These are phyloP conservation scores for Sclerurus mexicanus DNA, from an alignment of 2,113 vertebrate species.

Conservation along the genomic window DNA sequence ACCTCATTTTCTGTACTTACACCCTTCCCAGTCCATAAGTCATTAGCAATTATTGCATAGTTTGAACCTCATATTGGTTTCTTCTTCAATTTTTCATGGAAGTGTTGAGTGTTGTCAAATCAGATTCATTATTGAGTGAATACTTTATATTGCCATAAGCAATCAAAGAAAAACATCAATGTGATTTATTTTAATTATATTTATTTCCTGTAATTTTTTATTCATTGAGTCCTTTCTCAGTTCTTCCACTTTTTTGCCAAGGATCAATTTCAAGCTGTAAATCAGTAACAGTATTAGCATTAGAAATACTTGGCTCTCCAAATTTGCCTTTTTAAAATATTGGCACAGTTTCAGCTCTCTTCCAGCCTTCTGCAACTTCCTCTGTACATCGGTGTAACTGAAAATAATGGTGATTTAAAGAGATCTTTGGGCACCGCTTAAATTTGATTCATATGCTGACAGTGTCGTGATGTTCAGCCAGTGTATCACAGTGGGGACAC, in stretches of 20 bases:
- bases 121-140: not conserved
- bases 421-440: not conserved
- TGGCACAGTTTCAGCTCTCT: not conserved
- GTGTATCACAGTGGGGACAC: not conserved
- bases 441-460: accelerated
- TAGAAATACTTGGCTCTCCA: not conserved
- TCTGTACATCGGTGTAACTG: not conserved
- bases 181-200: slow-evolving; percentile 44
- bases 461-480: not conserved
- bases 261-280: slow-evolving; percentile 39
- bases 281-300: not conserved
- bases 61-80: slow-evolving; percentile 19
- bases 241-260: slow-evolving; percentile 6
- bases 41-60: not conserved
- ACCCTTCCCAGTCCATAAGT: not conserved
- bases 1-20: not conserved
- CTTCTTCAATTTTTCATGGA: slow-evolving; percentile 4
- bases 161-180: slow-evolving; percentile 17
- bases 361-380: not conserved
- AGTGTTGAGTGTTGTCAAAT: not conserved
- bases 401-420: not conserved
- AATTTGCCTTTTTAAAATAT: not conserved
- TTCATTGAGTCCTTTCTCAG: slow-evolving; percentile 12
- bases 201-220: slow-evolving; percentile 45
- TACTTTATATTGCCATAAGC: not conserved